Conservation (phyloP, 1,140 invertebrate species). For the Bombyx mandarina region DNA sequence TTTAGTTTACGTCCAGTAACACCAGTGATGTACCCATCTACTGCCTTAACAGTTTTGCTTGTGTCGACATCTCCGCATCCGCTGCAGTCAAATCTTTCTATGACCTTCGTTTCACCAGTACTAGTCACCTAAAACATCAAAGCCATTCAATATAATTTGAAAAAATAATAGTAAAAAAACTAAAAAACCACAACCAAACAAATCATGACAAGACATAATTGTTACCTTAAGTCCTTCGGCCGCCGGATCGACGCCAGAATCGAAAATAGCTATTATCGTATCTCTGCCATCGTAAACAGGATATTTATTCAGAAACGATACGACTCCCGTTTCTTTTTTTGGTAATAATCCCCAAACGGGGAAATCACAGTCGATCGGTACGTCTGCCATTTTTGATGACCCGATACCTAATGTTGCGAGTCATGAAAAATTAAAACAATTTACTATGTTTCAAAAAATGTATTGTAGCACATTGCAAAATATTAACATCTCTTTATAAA, state of each 20-base stretch:
- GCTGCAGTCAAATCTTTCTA: constrained; percentile 95
- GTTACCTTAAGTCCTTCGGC: constrained; percentile 93
- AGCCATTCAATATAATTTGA: constrained; percentile 21
- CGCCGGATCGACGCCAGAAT: constrained; percentile 97
- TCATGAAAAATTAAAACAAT: neutral
- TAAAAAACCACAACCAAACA: constrained; percentile 37
- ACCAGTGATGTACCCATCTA: constrained; percentile 85
- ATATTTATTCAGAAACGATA: constrained; percentile 90
- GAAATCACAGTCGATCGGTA: constrained; percentile 81
- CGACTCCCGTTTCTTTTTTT: constrained; percentile 96
- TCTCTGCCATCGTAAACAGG: constrained; percentile 94
- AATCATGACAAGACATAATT: constrained; percentile 60
- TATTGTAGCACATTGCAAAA: too few relatives aligned
- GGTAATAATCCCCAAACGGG: constrained; percentile 87
- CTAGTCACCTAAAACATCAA: constrained; percentile 80
- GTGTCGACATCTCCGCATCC: constrained; percentile 90
- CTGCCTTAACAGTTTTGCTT: constrained; percentile 57
- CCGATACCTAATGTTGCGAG: constrained; percentile 31
- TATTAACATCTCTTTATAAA: too few relatives aligned
- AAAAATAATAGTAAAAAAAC: constrained; percentile 32
- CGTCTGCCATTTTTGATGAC: constrained; percentile 74
- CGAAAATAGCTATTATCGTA: constrained; percentile 94
- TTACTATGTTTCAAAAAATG: too few relatives aligned
- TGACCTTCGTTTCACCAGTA: constrained; percentile 91
- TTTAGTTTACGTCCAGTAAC: constrained; percentile 90